These are phyloP conservation scores for Eupithecia vulgata DNA, from an alignment of 2,888 invertebrate genomes.

Conservation along the genomic window DNA sequence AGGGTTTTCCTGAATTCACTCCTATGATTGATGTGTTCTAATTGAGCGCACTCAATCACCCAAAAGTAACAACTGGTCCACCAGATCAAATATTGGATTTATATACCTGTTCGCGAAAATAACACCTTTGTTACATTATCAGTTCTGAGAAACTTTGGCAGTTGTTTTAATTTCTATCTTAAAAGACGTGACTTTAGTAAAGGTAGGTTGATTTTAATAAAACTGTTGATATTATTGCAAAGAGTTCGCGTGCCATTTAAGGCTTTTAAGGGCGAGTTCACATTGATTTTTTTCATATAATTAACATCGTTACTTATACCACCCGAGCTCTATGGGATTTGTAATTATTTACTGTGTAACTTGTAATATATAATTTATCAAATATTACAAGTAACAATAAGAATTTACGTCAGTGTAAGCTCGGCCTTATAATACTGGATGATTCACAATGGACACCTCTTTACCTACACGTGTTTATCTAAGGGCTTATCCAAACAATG, in stretches of 20 bases:
- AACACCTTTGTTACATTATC: conserved; percentile 33
- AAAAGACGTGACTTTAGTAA: conserved; percentile 45
- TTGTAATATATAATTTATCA: background rate
- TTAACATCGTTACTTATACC: background rate
- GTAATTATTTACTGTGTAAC: background rate
- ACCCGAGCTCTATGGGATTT: background rate
- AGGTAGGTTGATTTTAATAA: conserved; percentile 14
- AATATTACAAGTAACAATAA: background rate
- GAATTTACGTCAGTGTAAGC: conserved; percentile 23
- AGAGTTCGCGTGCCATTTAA: conserved; percentile 31
- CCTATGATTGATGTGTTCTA: background rate
- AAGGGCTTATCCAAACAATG: conserved; percentile 38
- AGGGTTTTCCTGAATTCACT: background rate
- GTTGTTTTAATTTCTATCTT: conserved; percentile 42
- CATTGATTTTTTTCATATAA: background rate
- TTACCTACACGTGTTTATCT: conserved; percentile 35
- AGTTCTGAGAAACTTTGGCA: conserved; percentile 21
- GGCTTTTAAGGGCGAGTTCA: conserved; percentile 28
- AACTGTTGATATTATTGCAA: background rate
- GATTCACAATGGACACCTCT: conserved; percentile 35
- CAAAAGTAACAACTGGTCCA: conserved; percentile 16
- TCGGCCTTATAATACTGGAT: conserved; percentile 36
- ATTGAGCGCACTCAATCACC: background rate
- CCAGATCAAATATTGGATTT: conserved; percentile 14
- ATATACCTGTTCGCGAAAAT: conserved; percentile 29